Evolutionary conservation across 1,140 invertebrate genomes (phyloP), one percentile per base, ranked within the genome.

Genomic region (Leptopilina boulardi): DNA sequence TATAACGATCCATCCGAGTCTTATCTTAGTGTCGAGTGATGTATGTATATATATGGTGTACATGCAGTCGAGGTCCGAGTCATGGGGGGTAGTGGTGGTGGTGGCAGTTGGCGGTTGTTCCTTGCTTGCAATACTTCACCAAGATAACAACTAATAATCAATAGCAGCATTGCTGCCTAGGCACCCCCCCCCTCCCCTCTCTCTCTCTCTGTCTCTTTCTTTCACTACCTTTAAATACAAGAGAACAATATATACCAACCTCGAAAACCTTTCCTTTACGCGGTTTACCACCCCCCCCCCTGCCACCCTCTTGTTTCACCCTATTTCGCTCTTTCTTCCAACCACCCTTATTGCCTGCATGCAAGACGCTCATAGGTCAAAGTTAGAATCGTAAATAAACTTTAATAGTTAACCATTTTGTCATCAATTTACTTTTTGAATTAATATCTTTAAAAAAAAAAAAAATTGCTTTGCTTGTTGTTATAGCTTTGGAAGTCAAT

Each of bases 1-100:
- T 87, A 87, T 89, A 90, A 88, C 88, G 88, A 90, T 90, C 88
- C 88, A 88, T 88, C 85, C 86, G 84, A 89, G 86, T 89, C 88
- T 91, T 91, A 91, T 90, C 89, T 89, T 78, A 84, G 85, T 86
- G 84, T 85, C 86, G 87, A 89, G 87, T 89, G 87, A 88, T 89
- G 84, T 87, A 88, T 89, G 86, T 84, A n/a, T n/a, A n/a, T 78
- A 84, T 79, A 76, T 81, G 59, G 54, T 77, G 78, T 82, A 82
- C 82, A 75, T 77, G 76, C 77, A 23, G 18, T 76, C 77, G 30
- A 73, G 80, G 83, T 79, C 83, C 81, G 73, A 81, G 78, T 74
- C 56, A 80, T 75, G 77, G 81, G 78, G 81, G 80, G 77, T 82
- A 80, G 78, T 77, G 77, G 72, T 80, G 81, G 80, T 80, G 80